Evolutionary conservation across 2,113 vertebrate species (phyloP).

Genomic region (Boulengeromyrus knoepffleri): DNA sequence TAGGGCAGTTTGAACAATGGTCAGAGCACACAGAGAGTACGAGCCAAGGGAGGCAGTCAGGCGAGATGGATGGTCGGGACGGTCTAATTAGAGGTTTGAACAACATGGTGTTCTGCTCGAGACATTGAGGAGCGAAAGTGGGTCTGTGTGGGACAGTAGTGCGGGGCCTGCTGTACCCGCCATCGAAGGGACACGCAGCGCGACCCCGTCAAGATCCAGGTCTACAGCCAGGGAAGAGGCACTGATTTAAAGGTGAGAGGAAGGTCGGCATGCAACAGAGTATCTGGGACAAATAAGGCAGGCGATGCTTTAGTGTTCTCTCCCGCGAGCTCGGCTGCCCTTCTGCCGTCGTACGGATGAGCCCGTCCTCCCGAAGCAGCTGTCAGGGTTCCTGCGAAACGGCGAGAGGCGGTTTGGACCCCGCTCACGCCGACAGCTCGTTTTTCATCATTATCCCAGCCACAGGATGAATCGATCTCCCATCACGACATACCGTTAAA

Average conservation of each 20-base stretch:
- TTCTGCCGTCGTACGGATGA: background rate
- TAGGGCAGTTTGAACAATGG: background rate
- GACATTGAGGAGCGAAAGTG: background rate
- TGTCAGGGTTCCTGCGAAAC: background rate
- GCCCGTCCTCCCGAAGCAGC: background rate
- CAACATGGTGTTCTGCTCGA: background rate
- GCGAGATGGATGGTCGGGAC: background rate
- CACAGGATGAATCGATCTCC: constrained; percentile 21
- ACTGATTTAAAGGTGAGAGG: background rate
- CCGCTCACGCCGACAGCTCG: background rate
- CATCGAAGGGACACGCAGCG: background rate
- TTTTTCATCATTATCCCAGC: constrained; percentile 21
- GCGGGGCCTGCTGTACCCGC: background rate
- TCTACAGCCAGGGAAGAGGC: background rate
- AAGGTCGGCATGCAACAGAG: background rate
- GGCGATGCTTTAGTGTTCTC: background rate
- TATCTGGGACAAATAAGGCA: background rate
- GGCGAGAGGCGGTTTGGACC: background rate
- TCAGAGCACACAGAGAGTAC: background rate
- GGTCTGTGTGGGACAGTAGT: background rate
- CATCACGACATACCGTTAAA: constrained; percentile 21
- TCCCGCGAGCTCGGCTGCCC: background rate
- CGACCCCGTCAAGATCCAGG: background rate
- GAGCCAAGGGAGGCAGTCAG: background rate
- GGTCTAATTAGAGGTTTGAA: background rate